Evolutionary conservation across 2,888 invertebrate species (phyloP), one percentile per base, ranked within the genome.

Genomic region (Copidosoma aretas): DNA sequence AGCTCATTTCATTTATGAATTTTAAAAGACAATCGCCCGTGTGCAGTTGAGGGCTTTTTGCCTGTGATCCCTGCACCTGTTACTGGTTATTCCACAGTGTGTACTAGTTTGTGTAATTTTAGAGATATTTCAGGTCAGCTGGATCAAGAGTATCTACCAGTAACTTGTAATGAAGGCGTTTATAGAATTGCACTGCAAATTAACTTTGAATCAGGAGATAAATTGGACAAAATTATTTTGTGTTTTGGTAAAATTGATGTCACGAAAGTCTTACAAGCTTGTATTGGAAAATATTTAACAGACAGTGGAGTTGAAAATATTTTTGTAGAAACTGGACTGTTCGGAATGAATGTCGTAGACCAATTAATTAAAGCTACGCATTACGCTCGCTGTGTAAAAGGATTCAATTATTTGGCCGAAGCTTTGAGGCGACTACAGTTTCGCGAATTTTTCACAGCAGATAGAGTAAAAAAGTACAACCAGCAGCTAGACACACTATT

Each of bases 301-400:
- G 58, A 60, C 25, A 71, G 68, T 61, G 71, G 68, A 12, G 51
- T 68, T 12, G 62, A 68, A 54, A 60, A 62, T n/a, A 24, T 68
- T 22, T 56, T 68, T 17, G 56, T 62, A 39, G 71, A 69, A 60
- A 57, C 49, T 1, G 46, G 24, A 8, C 22, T 64, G 22, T 64
- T 59, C 22, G 64, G 58, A 0, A n/a, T 53, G 12, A 12, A 1
- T 21, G 64, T 64, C 1, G 19, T 32, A 8, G 64, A 64, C 14
- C 56, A 64, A 71, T 54, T 63, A 21, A 32, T 71, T 10, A 21
- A 10, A 10, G 67, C 64, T n/a, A 54, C 60, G 1, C 56, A 67
- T 59, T 67, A 71, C 32, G 52, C 54, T 4, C 53, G 64, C 25
- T 71, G 52, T 5, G 17, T 68, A 25, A 25, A 71, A 49, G 64